phyloP scores from a whole-genome alignment of 2,888 invertebrate species.

The Ormyrus thymus region DNA sequence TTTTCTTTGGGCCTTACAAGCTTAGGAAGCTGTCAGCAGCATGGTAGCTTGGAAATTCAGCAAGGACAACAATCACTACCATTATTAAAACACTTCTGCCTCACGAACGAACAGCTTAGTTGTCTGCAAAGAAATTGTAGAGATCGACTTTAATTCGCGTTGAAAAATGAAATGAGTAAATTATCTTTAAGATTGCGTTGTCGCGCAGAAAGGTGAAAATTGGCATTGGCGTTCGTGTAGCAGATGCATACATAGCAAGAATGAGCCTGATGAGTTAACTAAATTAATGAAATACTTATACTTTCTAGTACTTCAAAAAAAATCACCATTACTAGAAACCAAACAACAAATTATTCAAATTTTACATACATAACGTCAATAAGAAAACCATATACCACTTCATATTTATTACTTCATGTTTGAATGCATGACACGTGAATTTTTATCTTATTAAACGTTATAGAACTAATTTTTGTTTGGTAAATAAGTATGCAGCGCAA shows the following conservation, averaged over 20 bases:
- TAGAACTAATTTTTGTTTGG: neutral
- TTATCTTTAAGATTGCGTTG: too few species aligned
- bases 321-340: neutral
- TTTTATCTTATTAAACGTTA: slow-evolving; percentile 23
- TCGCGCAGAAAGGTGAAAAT: too few species aligned
- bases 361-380: slow-evolving; percentile 18
- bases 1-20: slow-evolving; percentile 54
- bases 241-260: neutral
- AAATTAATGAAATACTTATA: neutral
- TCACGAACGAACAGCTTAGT: slow-evolving; percentile 19
- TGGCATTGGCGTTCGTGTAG: neutral
- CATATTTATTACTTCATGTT: slow-evolving; percentile 11
- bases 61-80: slow-evolving; percentile 42
- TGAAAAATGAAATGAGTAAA: too few species aligned
- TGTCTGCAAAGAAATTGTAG: neutral
- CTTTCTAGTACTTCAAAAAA: neutral
- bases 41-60: slow-evolving; percentile 62
- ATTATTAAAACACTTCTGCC: slow-evolving; percentile 14
- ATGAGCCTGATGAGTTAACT: neutral
- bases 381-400: neutral
- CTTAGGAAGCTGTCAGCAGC: slow-evolving; percentile 63
- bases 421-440: slow-evolving; percentile 36
- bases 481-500: slow-evolving; percentile 5
- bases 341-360: neutral
- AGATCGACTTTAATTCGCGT: too few species aligned